Evolutionary conservation across 2,113 vertebrate species (phyloP).

Genomic region (Hippocampus mohnikei): DNA sequence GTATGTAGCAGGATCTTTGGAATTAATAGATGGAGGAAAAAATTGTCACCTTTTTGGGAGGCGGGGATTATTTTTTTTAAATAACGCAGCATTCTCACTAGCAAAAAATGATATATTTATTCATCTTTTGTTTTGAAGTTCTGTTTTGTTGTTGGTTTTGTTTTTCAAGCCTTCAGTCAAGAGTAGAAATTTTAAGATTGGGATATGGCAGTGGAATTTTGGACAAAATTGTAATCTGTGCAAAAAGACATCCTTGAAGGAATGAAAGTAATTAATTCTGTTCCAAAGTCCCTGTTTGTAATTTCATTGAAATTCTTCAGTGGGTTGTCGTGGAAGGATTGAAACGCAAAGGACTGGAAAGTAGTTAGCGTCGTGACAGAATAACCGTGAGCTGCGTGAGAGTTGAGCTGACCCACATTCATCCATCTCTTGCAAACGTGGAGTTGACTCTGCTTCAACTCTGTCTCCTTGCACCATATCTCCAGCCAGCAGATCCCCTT

Average conservation of each 20-base stretch:
- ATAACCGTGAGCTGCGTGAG: background rate
- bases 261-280: background rate
- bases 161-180: background rate
- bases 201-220: background rate
- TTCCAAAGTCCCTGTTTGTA: too few relatives aligned
- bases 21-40: background rate
- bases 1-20: background rate
- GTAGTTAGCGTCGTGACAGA: background rate
- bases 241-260: background rate
- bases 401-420: constrained; percentile 17
- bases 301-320: too few relatives aligned
- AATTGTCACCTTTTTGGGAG: too few relatives aligned
- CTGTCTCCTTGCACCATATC: constrained; percentile 43
- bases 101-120: background rate
- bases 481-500: constrained; percentile 38
- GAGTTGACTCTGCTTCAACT: constrained; percentile 19
- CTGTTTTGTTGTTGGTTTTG: background rate
- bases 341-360: background rate
- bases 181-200: background rate
- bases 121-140: background rate
- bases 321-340: background rate
- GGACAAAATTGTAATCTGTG: background rate
- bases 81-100: background rate
- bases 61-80: too few relatives aligned
- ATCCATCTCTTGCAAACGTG: constrained; percentile 7